Evolutionary conservation across 2,888 invertebrate genomes (phyloP).

Genomic region (Cantharis rufa): DNA sequence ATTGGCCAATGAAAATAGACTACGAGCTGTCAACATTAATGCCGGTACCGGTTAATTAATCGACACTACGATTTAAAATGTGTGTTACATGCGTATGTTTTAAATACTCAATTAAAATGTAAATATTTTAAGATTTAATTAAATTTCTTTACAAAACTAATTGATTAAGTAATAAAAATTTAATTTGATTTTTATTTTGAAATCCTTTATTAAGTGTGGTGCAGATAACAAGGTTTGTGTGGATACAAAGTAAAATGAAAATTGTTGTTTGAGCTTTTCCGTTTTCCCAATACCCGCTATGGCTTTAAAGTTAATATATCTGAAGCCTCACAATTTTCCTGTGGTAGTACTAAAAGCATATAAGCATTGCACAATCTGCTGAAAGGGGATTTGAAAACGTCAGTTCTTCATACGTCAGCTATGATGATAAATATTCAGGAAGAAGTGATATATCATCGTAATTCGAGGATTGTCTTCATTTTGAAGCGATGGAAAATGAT

Average conservation of each 20-base stretch:
- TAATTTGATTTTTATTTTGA: neutral
- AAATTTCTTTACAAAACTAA: too few species aligned
- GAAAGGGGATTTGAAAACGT: constrained; percentile 11
- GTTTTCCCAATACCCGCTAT: neutral
- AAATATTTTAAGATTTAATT: too few species aligned
- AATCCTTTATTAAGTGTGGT: neutral
- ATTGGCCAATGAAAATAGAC: too few species aligned
- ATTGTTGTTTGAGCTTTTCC: neutral
- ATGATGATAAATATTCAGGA: constrained; percentile 21
- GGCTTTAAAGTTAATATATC: neutral
- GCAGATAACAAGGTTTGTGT: neutral
- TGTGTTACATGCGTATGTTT: too few species aligned
- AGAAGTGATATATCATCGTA: constrained; percentile 35
- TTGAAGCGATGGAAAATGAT: constrained; percentile 33
- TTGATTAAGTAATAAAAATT: too few species aligned
- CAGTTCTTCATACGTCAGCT: constrained; percentile 11
- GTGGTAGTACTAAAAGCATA: neutral
- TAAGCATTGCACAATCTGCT: constrained; percentile 5
- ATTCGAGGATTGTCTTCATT: constrained; percentile 34
- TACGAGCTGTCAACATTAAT: too few species aligned
- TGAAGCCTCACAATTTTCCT: neutral
- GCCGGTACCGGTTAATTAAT: too few species aligned
- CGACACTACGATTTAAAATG: too few species aligned
- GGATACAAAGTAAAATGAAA: neutral
- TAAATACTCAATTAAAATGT: too few species aligned